These are phyloP conservation scores for Aethina tumida DNA, from an alignment of 1,140 invertebrate genomes.

Conservation along the genomic window DNA sequence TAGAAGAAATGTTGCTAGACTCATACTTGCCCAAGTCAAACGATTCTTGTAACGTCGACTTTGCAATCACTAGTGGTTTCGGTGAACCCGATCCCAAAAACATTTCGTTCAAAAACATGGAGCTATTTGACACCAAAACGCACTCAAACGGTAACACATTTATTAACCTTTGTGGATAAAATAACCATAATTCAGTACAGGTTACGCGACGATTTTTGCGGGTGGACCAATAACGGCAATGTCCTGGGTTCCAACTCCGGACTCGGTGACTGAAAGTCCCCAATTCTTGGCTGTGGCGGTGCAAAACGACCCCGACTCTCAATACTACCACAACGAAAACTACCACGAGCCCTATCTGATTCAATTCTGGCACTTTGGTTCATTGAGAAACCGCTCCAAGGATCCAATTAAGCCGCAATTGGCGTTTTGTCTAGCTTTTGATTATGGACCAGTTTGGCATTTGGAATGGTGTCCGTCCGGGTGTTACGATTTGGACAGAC, in stretches of 20 bases:
- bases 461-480: constrained; percentile 70
- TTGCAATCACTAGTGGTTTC: constrained; percentile 18
- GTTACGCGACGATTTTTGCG: constrained; percentile 43
- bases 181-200: constrained; percentile 22
- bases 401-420: constrained; percentile 30
- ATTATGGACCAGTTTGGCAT: constrained; percentile 55
- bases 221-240: constrained; percentile 50
- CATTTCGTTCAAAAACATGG: constrained; percentile 35
- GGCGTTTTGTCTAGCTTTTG: constrained; percentile 48
- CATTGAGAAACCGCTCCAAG: constrained; percentile 31
- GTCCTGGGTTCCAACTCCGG: constrained; percentile 44
- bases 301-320: constrained; percentile 37
- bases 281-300: constrained; percentile 47
- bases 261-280: constrained; percentile 24
- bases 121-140: constrained; percentile 37
- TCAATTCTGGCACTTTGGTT: constrained; percentile 50
- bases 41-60: constrained; percentile 33
- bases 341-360: constrained; percentile 40
- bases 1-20: constrained; percentile 22
- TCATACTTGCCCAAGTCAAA: constrained; percentile 35
- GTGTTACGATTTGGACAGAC: constrained; percentile 33
- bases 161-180: constrained; percentile 8
- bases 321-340: constrained; percentile 32
- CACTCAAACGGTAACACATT: constrained; percentile 11
- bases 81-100: constrained; percentile 12